Evolutionary conservation across 2,113 vertebrate genomes (phyloP).

Genomic region (Xyliphius kryptos): DNA sequence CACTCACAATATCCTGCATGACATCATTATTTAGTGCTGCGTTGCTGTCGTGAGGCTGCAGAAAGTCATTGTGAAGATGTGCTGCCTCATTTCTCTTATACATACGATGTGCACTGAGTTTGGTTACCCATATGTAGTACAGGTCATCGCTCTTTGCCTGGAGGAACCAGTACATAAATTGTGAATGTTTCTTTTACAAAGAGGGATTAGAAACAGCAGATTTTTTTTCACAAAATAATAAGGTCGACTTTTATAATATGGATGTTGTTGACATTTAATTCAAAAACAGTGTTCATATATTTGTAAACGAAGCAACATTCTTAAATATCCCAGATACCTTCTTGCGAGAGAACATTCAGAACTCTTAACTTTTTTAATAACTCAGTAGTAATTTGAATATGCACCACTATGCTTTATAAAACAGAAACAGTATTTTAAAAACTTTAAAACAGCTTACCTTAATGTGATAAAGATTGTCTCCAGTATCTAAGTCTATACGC

Average conservation of each 20-base stretch:
- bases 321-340: no score
- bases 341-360: no score
- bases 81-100: conserved; percentile 66
- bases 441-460: conserved; percentile 60
- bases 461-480: conserved; percentile 89
- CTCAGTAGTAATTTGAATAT: no score
- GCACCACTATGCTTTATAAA: no score
- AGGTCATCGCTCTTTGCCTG: conserved; percentile 81
- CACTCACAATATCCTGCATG: conserved; percentile 48
- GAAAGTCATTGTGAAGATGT: conserved; percentile 58
- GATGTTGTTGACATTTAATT: no score
- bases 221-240: no score
- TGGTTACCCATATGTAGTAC: conserved; percentile 83
- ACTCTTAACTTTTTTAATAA: no score
- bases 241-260: no score
- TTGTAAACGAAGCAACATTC: no score
- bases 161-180: neutral
- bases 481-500: conserved; percentile 85
- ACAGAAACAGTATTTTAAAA: neutral
- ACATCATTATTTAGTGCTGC: conserved; percentile 45
- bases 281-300: no score
- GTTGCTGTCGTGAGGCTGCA: conserved; percentile 51
- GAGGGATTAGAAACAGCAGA: no score
- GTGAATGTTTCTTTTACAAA: no score
- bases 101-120: conserved; percentile 77